Conservation (phyloP, 1,140 invertebrate species). For the Hylaeus anthracinus region DNA sequence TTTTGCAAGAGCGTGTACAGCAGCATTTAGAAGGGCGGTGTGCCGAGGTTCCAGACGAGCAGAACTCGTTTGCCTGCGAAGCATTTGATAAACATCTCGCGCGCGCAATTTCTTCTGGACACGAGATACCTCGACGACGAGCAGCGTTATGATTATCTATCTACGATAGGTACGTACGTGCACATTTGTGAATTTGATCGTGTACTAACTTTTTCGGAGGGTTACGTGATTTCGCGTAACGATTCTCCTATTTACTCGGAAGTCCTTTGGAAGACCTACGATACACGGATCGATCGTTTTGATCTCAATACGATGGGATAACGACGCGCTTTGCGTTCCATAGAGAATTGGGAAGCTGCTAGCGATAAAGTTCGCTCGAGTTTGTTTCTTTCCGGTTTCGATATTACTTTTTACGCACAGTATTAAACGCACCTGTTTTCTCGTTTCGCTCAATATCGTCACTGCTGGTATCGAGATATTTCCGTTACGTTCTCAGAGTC, state of each 20-base stretch:
- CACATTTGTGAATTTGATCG: constrained; percentile 23
- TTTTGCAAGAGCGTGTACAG: constrained; percentile 23
- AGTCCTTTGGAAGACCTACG: constrained; percentile 18
- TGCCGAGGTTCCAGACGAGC: background rate
- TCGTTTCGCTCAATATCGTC: constrained; percentile 31
- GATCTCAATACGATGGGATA: constrained; percentile 47
- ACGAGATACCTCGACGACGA: constrained; percentile 13
- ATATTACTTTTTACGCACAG: constrained; percentile 51
- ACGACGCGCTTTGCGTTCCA: constrained; percentile 10
- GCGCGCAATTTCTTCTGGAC: background rate
- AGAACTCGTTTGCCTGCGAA: background rate
- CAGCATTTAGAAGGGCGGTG: constrained; percentile 36
- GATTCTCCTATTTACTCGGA: constrained; percentile 48
- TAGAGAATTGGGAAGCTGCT: background rate
- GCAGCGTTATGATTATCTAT: constrained; percentile 15
- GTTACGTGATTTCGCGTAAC: constrained; percentile 28
- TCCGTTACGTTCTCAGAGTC: background rate
- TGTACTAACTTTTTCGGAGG: constrained; percentile 26
- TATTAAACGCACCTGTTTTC: constrained; percentile 52
- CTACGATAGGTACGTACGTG: constrained; percentile 31
- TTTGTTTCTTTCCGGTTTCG: constrained; percentile 1
- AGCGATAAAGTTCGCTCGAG: background rate
- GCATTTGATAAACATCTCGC: constrained; percentile 21
- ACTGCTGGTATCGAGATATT: constrained; percentile 14
- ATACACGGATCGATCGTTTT: constrained; percentile 38